phyloP scores from a whole-genome alignment of 2,797 vertebrate species.

The Phaenicophaeus curvirostris region DNA sequence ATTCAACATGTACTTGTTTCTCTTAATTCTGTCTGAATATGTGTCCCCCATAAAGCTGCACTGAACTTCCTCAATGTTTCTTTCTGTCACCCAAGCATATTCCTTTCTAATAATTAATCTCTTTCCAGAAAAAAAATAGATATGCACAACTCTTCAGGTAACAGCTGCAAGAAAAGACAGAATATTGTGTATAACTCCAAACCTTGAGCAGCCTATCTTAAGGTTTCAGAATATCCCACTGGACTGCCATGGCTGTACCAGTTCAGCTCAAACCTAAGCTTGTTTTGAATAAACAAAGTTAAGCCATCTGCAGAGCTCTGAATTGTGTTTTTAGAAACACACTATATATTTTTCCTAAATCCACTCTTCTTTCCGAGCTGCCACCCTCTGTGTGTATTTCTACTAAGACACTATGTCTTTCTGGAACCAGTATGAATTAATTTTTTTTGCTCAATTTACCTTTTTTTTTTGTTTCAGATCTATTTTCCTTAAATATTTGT shows the following conservation, averaged over 20 bases:
- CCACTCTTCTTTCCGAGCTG: neutral
- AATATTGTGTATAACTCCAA: neutral
- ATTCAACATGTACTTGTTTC: neutral
- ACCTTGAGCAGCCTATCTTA: neutral
- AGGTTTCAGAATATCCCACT: neutral
- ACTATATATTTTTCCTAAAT: neutral
- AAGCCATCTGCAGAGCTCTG: neutral
- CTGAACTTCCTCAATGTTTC: neutral
- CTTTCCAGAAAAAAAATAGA: neutral
- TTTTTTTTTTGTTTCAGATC: neutral
- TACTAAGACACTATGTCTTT: neutral
- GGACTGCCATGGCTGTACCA: neutral
- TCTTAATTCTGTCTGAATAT: neutral
- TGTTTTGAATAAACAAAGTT: neutral
- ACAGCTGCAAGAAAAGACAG: neutral
- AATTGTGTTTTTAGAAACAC: neutral
- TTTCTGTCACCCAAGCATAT: neutral
- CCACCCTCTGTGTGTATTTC: neutral
- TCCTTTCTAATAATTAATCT: neutral
- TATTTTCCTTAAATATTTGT: neutral
- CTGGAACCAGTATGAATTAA: neutral
- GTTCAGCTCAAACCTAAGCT: neutral
- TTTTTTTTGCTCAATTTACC: neutral
- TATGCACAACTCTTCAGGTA: neutral
- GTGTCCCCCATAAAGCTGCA: neutral